Base-by-base conservation (phyloP, 2,888 invertebrate species). In the Drosophila colorata region DNA sequence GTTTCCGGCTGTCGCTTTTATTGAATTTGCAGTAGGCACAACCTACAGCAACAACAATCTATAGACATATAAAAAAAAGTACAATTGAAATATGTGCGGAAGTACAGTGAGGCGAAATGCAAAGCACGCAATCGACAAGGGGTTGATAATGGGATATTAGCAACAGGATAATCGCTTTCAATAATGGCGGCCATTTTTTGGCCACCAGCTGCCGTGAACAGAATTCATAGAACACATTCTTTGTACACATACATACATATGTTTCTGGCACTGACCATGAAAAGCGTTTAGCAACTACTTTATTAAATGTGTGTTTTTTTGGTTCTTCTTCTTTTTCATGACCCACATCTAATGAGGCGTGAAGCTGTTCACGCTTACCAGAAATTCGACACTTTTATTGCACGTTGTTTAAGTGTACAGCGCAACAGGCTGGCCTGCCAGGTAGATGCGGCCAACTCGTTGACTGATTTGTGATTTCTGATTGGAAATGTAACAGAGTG, bases 1-100 rank as follows among this genome's bases (percentile, higher is more conserved):
- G 74, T 75, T 81, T 84, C 84, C 84, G 79, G 72, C 84, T 70
- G 79, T 60, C 80, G 72, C 49, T 56, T 63, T 80, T 78, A 85
- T 85, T 84, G 73, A 84, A 80, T 80, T 81, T 69, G 68, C 60
- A 56, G 48, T 74, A 74, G 71, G 71, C 53, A 53, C 53, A 37
- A 9, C 40, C 28, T 46, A 51, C 44, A 31, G 16, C 28, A 38
- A 38, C 23, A 33, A 14, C 64, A 74, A 72, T 60, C 61, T 59
- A 13, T 13, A 13, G 2, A 13, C 6, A 13, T 33, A 33, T 13
- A 33, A 13, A 66, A 66, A 56, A 58, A 47, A 18, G 59, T 51
- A 49, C 72, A 84, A 79, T 74, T 72, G 79, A 82, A 82, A 77
- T 70, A 60, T 69, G 59, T 68, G 57, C 79, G 68, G 69, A 74